phyloP scores from a whole-genome alignment of 2,113 vertebrate genomes.

The Semicossyphus pulcher region DNA sequence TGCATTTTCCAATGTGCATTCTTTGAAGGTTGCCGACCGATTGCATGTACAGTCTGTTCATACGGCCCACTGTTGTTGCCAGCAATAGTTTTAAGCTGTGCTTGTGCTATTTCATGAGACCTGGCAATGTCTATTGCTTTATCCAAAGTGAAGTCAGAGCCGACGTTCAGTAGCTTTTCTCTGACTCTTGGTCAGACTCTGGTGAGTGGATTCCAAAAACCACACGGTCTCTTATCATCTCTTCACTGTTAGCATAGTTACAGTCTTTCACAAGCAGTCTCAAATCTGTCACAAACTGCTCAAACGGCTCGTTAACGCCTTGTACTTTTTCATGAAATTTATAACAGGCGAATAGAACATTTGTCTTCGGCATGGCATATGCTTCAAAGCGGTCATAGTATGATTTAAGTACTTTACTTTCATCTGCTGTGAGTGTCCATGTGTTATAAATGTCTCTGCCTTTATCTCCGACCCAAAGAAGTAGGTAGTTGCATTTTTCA shows the following conservation, averaged over 20 bases:
- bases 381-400: conserved; percentile 28
- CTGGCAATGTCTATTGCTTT: conserved; percentile 34
- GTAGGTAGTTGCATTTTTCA: not conserved
- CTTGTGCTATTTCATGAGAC: not conserved
- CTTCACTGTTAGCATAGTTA: not conserved
- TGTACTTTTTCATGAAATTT: conserved; percentile 44
- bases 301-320: not conserved
- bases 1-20: not conserved
- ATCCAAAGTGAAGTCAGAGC: conserved; percentile 18
- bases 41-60: not conserved
- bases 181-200: too few species aligned
- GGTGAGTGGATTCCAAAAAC: not conserved
- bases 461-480: conserved; percentile 16
- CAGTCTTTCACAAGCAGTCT: conserved; percentile 33
- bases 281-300: conserved; percentile 41
- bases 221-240: not conserved
- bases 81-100: not conserved
- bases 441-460: conserved; percentile 22
- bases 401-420: conserved; percentile 32
- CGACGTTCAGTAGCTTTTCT: not conserved
- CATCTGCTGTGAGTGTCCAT: conserved; percentile 9
- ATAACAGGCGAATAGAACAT: conserved; percentile 45
- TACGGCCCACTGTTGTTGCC: not conserved
- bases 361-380: conserved; percentile 35
- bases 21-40: not conserved